phyloP scores from a whole-genome alignment of 2,888 invertebrate genomes.

The Cetonia aurata region DNA sequence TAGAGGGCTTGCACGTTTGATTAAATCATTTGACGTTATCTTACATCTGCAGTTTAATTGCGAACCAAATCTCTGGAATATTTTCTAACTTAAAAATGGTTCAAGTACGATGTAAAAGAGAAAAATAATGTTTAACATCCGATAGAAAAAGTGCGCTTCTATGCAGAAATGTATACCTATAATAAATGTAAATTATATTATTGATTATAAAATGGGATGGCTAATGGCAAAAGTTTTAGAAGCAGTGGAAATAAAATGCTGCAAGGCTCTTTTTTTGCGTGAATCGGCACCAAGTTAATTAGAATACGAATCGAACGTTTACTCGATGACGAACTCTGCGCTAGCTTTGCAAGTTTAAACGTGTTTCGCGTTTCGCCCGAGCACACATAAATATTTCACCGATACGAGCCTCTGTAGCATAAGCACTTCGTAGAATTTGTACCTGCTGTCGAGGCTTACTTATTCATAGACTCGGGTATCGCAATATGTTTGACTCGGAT shows the following conservation, averaged over 20 bases:
- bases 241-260: too few relatives aligned
- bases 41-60: slow-evolving; percentile 21
- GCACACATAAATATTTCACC: neutral
- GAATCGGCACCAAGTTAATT: slow-evolving; percentile 5
- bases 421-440: too few relatives aligned
- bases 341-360: neutral
- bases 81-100: neutral
- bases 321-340: neutral
- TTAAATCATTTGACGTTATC: slow-evolving; percentile 18
- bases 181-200: too few relatives aligned
- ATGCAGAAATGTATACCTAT: too few relatives aligned
- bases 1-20: neutral
- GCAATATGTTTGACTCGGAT: too few relatives aligned
- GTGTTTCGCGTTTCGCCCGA: neutral
- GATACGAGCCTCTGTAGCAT: neutral
- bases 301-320: neutral
- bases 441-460: too few relatives aligned
- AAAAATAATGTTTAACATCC: neutral
- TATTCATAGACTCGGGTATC: too few relatives aligned
- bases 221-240: too few relatives aligned
- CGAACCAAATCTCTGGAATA: neutral
- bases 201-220: too few relatives aligned
- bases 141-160: neutral
- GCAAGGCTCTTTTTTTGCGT: too few relatives aligned
- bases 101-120: neutral